Evolutionary conservation across 2,113 vertebrate species (phyloP).

Genomic region (Barbus barbus): DNA sequence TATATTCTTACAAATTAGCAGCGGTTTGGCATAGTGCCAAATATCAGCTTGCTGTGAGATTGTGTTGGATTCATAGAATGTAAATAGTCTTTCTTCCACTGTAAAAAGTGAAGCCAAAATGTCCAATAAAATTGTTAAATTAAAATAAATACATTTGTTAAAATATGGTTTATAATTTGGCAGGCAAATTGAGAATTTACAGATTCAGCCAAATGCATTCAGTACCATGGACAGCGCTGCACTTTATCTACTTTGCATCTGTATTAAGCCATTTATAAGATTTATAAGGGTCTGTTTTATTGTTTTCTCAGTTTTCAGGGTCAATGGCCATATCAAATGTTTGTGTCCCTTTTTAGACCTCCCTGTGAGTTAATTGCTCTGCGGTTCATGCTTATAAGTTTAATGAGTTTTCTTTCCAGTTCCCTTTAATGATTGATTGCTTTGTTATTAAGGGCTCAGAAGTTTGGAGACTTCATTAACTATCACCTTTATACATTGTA

Average conservation of each 20-base stretch:
- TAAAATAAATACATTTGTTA: neutral
- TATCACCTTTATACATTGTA: neutral
- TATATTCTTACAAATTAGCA: too few relatives aligned
- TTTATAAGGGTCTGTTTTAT: neutral
- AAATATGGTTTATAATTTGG: too few relatives aligned
- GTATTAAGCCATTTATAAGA: neutral
- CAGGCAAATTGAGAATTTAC: neutral
- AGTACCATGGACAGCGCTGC: conserved; percentile 50
- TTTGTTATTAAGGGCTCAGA: neutral
- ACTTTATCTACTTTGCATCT: neutral
- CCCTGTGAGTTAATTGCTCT: neutral
- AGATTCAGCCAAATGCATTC: neutral
- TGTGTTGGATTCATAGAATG: too few relatives aligned
- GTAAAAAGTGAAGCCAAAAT: too few relatives aligned
- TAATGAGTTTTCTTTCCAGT: neutral
- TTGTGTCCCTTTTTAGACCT: neutral
- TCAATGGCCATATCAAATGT: neutral
- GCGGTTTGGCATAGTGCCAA: too few relatives aligned
- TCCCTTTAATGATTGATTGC: neutral
- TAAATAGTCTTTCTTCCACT: too few relatives aligned
- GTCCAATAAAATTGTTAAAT: too few relatives aligned
- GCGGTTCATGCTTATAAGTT: neutral
- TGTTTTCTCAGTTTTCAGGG: neutral
- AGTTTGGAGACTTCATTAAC: conserved; percentile 24
- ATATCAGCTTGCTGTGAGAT: too few relatives aligned